Conservation (phyloP, 1,140 invertebrate genomes). For the Notospermus geniculatus region DNA sequence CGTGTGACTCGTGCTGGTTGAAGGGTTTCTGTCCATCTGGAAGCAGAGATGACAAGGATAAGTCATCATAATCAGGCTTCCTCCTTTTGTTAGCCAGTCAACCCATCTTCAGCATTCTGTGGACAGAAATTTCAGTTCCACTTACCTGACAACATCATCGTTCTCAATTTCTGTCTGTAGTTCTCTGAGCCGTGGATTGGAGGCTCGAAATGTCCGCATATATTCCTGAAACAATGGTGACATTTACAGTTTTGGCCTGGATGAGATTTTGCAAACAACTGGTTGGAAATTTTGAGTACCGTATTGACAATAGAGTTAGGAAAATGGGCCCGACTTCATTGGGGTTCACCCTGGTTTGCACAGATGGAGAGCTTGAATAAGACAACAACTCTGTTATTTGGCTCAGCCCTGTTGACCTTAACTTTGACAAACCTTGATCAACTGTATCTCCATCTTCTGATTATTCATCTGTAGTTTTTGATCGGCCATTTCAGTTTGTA, state of each 20-base stretch:
- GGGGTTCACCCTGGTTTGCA: neutral
- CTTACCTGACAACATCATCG: conserved; percentile 75
- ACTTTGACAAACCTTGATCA: conserved; percentile 69
- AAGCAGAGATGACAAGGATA: no score
- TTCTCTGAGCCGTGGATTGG: conserved; percentile 83
- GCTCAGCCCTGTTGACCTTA: no score
- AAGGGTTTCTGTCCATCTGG: conserved; percentile 80
- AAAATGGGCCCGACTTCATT: neutral
- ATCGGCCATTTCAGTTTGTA: conserved; percentile 65
- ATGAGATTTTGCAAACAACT: no score
- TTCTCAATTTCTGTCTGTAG: conserved; percentile 80
- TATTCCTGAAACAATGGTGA: conserved; percentile 67
- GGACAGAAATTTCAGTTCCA: no score
- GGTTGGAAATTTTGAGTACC: no score
- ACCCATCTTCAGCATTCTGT: no score
- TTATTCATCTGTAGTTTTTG: conserved; percentile 75
- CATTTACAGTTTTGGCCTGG: no score
- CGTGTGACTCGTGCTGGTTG: conserved; percentile 83
- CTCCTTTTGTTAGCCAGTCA: no score
- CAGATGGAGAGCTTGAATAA: no score
- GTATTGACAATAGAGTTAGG: neutral
- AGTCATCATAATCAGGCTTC: no score
- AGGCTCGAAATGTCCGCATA: conserved; percentile 84
- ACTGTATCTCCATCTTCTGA: conserved; percentile 80
- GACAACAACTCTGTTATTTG: no score